Evolutionary conservation across 2,113 vertebrate species (phyloP).

Genomic region (Microtus richardsoni): DNA sequence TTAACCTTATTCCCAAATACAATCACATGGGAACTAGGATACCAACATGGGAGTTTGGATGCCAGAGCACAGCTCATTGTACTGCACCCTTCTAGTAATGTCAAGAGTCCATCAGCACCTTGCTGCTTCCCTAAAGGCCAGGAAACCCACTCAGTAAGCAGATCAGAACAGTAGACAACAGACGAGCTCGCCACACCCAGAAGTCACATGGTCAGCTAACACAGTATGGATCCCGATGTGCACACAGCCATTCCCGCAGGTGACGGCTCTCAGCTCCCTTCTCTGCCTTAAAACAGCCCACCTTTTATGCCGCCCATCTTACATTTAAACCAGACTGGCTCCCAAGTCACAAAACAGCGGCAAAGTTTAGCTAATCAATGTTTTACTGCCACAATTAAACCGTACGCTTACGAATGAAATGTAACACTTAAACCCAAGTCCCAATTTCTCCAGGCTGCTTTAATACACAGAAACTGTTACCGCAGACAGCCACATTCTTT

Average conservation of each 20-base stretch:
- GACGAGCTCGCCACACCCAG: too few relatives aligned
- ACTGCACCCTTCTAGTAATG: not conserved
- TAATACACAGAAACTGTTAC: slow-evolving; percentile 86
- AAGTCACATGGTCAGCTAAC: not conserved
- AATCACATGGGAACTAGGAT: not conserved
- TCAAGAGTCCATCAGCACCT: not conserved
- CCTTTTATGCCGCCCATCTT: slow-evolving; percentile 79
- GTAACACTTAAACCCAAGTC: slow-evolving; percentile 84
- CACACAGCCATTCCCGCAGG: too few relatives aligned
- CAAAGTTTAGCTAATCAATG: slow-evolving; percentile 84
- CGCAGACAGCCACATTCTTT: slow-evolving; percentile 84
- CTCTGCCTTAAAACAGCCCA: slow-evolving; percentile 73
- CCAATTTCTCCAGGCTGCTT: slow-evolving; percentile 83
- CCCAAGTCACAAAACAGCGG: slow-evolving; percentile 84
- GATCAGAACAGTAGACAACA: too few relatives aligned
- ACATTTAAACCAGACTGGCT: slow-evolving; percentile 78
- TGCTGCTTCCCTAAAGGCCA: not conserved
- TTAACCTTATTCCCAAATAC: not conserved
- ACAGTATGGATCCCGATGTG: fast-evolving
- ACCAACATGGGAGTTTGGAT: not conserved
- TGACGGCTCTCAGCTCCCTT: not conserved
- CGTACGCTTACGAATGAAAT: slow-evolving; percentile 86
- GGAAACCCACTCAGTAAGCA: not conserved
- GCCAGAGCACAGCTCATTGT: not conserved
- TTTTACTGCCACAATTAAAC: slow-evolving; percentile 87